Evolutionary conservation across 2,113 vertebrate genomes (phyloP).

Genomic region (Microtus ochrogaster): DNA sequence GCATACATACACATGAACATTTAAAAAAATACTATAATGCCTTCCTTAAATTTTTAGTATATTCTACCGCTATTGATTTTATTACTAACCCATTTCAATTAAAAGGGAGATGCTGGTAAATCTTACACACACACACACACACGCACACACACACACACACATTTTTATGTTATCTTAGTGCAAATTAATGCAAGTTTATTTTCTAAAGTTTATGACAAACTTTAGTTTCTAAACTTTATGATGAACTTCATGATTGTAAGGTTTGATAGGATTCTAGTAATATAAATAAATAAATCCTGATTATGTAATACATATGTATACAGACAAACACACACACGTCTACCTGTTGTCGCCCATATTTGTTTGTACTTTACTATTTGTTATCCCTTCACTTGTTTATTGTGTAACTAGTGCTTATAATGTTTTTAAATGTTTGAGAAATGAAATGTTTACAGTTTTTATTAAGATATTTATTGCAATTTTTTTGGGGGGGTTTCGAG

Average conservation of each 20-base stretch:
- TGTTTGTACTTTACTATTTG: neutral
- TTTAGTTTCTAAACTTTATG: neutral
- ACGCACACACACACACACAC: neutral
- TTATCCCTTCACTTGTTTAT: neutral
- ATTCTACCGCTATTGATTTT: neutral
- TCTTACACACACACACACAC: too few relatives aligned
- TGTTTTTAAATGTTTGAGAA: slow-evolving; percentile 7
- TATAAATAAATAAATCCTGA: neutral
- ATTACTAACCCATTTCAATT: neutral
- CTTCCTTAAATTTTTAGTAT: too few relatives aligned
- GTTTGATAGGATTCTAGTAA: neutral
- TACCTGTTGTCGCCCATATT: neutral
- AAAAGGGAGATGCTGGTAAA: neutral
- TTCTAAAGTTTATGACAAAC: too few relatives aligned
- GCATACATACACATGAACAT: too few relatives aligned
- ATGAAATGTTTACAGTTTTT: neutral
- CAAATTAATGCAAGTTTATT: too few relatives aligned
- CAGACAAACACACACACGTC: rapidly evolving
- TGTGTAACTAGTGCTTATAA: neutral
- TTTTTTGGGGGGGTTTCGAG: too few relatives aligned
- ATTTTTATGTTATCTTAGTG: too few relatives aligned
- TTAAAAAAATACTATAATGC: too few relatives aligned
- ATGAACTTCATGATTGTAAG: neutral
- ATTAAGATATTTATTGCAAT: neutral
- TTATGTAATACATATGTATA: neutral